Conservation (phyloP, 2,888 invertebrate genomes). For the Tenthredo scrophulariae region DNA sequence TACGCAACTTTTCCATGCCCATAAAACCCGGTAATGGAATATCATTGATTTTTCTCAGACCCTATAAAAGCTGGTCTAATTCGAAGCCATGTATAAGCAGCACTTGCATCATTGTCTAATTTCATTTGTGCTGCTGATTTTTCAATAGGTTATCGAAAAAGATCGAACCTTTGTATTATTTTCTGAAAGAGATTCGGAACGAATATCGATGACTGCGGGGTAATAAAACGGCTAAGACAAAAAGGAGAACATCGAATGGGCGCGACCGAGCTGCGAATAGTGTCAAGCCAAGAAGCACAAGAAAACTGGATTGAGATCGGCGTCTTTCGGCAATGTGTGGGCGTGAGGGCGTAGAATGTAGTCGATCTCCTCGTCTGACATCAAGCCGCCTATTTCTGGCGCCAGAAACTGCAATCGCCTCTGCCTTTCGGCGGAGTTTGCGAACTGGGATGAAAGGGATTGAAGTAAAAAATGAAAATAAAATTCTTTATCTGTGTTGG, state of each 20-base stretch:
- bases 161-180: background rate
- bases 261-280: conserved; percentile 37
- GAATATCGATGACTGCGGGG: background rate
- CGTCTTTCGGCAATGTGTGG: conserved; percentile 40
- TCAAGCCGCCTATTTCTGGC: conserved; percentile 46
- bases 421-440: conserved; percentile 12
- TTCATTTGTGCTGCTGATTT: background rate
- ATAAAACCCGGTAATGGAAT: conserved; percentile 27
- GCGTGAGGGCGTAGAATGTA: conserved; percentile 36
- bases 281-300: conserved; percentile 41
- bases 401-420: conserved; percentile 31
- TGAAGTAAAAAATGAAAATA: background rate
- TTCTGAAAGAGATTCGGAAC: conserved; percentile 2
- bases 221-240: conserved; percentile 22
- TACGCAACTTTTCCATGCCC: background rate
- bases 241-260: conserved; percentile 44
- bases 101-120: background rate
- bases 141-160: background rate
- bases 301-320: conserved; percentile 51
- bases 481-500: background rate
- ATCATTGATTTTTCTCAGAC: conserved; percentile 28
- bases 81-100: background rate
- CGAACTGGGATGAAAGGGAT: conserved; percentile 13
- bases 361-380: conserved; percentile 43
- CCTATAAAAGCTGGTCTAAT: background rate